Percentiles rank a stretch among this genome's conserved stretches.
phyloP scores from a whole-genome alignment of 2,888 invertebrate species.

The Cynaeus angustus region DNA sequence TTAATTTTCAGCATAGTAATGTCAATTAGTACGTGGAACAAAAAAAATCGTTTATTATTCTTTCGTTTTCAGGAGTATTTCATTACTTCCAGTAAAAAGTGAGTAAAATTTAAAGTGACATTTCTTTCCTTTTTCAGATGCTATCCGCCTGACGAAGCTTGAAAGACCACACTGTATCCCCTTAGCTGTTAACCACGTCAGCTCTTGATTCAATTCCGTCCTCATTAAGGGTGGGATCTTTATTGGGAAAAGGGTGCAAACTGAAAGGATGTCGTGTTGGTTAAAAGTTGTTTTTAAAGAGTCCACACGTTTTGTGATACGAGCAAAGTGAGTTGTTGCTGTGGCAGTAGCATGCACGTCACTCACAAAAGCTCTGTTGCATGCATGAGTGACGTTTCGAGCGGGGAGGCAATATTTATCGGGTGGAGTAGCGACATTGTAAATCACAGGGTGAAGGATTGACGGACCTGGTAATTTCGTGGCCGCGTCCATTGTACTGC shows the following conservation, averaged over 20 bases:
- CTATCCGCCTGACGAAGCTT: no score
- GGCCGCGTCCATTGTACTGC: conserved; percentile 58
- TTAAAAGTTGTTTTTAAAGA: conserved; percentile 38
- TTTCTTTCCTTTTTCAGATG: no score
- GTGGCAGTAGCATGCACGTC: conserved; percentile 53
- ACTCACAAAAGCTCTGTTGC: conserved; percentile 53
- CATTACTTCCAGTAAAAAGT: no score
- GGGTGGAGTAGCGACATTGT: conserved; percentile 63
- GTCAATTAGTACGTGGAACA: no score
- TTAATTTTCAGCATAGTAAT: no score
- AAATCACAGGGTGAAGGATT: conserved; percentile 60
- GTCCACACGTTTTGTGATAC: conserved; percentile 35
- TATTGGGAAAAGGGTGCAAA: conserved; percentile 8
- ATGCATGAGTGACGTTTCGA: conserved; percentile 59
- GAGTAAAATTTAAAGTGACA: no score
- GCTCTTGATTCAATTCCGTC: conserved; percentile 20
- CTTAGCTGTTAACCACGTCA: conserved; percentile 10
- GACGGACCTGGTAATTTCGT: conserved; percentile 60
- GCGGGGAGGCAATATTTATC: conserved; percentile 58
- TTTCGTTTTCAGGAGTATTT: no score
- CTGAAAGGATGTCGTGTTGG: conserved; percentile 30
- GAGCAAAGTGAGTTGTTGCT: conserved; percentile 58
- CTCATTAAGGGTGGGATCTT: conserved; percentile 24
- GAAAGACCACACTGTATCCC: background rate
- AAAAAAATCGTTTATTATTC: no score